A percentile compares a stretch with the other conserved stretches of the same genome.
phyloP scores from a whole-genome alignment of 2,888 invertebrate genomes.

The Cyaniris semiargus region DNA sequence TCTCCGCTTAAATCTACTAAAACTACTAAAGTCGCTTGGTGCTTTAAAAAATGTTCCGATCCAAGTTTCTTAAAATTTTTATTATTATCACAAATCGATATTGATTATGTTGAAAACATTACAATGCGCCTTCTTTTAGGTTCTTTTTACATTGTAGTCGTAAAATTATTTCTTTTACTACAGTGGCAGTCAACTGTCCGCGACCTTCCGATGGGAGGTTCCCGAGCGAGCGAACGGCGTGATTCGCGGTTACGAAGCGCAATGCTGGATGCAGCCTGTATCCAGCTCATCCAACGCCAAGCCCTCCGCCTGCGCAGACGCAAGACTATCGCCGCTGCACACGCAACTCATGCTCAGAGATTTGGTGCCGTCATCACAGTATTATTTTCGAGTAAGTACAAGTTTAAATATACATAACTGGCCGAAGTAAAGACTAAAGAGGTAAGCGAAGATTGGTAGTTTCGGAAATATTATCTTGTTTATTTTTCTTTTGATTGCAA shows the following conservation, averaged over 20 bases:
- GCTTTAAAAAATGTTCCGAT: too few relatives aligned
- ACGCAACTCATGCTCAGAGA: constrained; percentile 81
- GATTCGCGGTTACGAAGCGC: constrained; percentile 85
- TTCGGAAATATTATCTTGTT: not conserved
- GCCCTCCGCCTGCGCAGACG: constrained; percentile 78
- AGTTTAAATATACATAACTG: constrained; percentile 13
- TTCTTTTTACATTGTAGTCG: too few relatives aligned
- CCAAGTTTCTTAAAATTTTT: too few relatives aligned
- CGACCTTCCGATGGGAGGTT: constrained; percentile 89
- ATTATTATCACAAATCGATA: too few relatives aligned
- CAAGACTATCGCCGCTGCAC: constrained; percentile 69
- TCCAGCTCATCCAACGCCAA: constrained; percentile 51
- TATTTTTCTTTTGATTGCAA: not conserved
- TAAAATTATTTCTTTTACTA: too few relatives aligned
- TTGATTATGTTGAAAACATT: too few relatives aligned
- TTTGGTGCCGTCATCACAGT: constrained; percentile 82
- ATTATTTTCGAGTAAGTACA: constrained; percentile 85
- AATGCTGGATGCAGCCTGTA: constrained; percentile 81
- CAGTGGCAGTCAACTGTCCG: constrained; percentile 73
- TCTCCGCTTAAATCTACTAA: too few relatives aligned
- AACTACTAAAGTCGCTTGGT: too few relatives aligned
- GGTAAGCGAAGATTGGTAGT: not conserved
- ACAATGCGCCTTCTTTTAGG: too few relatives aligned
- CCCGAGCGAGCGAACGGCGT: constrained; percentile 88
- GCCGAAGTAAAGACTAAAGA: too few relatives aligned